A percentile compares a stretch with the other conserved stretches of the same genome.
These are phyloP conservation scores for Drosophila anceps DNA, from an alignment of 2,888 invertebrate genomes.

Conservation along the genomic window DNA sequence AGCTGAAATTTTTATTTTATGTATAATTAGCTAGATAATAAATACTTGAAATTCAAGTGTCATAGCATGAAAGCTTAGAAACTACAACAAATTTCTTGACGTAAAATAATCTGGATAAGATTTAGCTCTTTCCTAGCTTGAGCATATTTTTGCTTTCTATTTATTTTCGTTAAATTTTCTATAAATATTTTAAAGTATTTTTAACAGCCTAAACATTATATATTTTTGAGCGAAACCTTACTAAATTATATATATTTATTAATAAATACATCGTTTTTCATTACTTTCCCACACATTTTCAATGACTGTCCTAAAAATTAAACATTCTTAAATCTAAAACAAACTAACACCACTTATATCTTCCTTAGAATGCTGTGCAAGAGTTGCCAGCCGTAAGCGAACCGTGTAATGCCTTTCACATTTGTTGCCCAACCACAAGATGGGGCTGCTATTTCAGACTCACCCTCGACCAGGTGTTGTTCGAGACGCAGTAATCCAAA, in stretches of 20 bases:
- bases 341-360: not conserved
- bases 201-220: not conserved
- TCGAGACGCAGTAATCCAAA: conserved; percentile 63
- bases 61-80: no score
- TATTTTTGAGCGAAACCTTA: not conserved
- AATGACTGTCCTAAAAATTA: not conserved
- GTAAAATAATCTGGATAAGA: no score
- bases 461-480: conserved; percentile 53
- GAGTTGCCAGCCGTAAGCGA: not conserved
- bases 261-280: not conserved
- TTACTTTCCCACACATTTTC: not conserved
- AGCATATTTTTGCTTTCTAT: no score
- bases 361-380: not conserved
- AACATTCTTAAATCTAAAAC: not conserved
- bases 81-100: no score
- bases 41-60: no score
- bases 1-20: no score
- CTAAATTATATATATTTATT: not conserved
- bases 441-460: conserved; percentile 29
- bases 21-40: no score
- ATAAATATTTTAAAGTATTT: not conserved
- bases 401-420: conserved; percentile 1
- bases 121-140: no score
- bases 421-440: not conserved
- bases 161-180: no score